phyloP scores from a whole-genome alignment of 2,888 invertebrate species.

The Cephalotes varians region DNA sequence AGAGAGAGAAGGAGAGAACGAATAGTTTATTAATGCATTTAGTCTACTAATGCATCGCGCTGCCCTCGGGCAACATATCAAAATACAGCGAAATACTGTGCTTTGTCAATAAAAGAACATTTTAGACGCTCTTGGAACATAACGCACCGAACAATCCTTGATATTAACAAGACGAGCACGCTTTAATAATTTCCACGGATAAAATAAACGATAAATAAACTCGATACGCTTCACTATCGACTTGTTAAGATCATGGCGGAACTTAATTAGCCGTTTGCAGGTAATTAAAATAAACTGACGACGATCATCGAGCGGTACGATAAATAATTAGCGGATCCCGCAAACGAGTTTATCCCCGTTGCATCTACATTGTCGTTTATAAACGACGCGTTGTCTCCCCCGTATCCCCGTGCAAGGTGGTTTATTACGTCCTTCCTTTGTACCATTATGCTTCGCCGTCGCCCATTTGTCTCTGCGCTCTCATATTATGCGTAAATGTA shows the following conservation, averaged over 20 bases:
- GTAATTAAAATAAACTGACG: background rate
- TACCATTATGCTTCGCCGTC: conserved; percentile 49
- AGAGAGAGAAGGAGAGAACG: background rate
- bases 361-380: conserved; percentile 55
- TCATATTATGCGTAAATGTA: conserved; percentile 57
- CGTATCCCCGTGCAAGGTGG: background rate
- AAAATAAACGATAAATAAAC: background rate
- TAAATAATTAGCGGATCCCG: conserved; percentile 33
- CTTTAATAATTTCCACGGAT: background rate
- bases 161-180: conserved; percentile 1
- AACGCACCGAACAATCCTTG: background rate
- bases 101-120: conserved; percentile 17
- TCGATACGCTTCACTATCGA: background rate
- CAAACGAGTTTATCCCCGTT: conserved; percentile 6
- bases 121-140: background rate
- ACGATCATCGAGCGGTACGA: background rate
- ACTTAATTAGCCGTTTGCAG: conserved; percentile 3
- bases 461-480: conserved; percentile 59
- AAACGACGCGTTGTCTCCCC: conserved; percentile 25
- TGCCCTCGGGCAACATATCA: conserved; percentile 25
- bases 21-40: conserved; percentile 59
- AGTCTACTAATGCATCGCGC: background rate
- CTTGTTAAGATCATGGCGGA: background rate
- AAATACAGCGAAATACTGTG: background rate
- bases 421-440: conserved; percentile 58